These are phyloP conservation scores for Tanytarsus gracilentus DNA, from an alignment of 2,888 invertebrate species.

Conservation along the genomic window DNA sequence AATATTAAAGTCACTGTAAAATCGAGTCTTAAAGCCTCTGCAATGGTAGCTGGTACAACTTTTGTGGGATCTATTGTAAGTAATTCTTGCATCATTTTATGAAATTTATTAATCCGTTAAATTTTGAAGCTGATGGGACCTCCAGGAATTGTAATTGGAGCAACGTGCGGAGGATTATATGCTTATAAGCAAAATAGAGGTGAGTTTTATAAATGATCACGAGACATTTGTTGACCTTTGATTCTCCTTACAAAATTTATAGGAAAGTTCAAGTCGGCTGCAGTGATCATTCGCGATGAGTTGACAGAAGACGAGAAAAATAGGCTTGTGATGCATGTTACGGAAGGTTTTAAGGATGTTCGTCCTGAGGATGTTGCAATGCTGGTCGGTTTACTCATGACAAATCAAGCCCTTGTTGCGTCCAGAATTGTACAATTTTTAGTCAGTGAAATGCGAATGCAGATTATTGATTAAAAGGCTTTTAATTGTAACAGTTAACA, in stretches of 20 bases:
- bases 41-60: neutral
- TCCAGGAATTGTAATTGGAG: slow-evolving; percentile 5
- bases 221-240: neutral
- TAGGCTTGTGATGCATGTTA: slow-evolving; percentile 36
- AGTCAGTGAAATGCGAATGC: slow-evolving; percentile 38
- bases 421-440: slow-evolving; percentile 37
- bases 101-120: neutral
- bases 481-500: too few species aligned
- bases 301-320: slow-evolving; percentile 37
- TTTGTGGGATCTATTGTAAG: slow-evolving; percentile 7
- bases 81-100: neutral
- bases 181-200: slow-evolving; percentile 2
- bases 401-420: slow-evolving; percentile 38
- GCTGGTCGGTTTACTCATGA: slow-evolving; percentile 37
- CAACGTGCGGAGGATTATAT: neutral
- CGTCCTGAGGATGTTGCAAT: slow-evolving; percentile 37
- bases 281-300: slow-evolving; percentile 40
- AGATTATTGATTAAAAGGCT: slow-evolving; percentile 37
- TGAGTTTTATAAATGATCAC: neutral
- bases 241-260: slow-evolving; percentile 14
- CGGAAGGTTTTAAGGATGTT: slow-evolving; percentile 37
- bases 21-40: slow-evolving; percentile 31
- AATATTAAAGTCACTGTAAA: slow-evolving; percentile 38
- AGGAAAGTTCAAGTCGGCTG: slow-evolving; percentile 39
- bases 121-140: neutral